Evolutionary conservation across 2,797 vertebrate genomes (phyloP).

Genomic region (Sebastes hopkinsi): DNA sequence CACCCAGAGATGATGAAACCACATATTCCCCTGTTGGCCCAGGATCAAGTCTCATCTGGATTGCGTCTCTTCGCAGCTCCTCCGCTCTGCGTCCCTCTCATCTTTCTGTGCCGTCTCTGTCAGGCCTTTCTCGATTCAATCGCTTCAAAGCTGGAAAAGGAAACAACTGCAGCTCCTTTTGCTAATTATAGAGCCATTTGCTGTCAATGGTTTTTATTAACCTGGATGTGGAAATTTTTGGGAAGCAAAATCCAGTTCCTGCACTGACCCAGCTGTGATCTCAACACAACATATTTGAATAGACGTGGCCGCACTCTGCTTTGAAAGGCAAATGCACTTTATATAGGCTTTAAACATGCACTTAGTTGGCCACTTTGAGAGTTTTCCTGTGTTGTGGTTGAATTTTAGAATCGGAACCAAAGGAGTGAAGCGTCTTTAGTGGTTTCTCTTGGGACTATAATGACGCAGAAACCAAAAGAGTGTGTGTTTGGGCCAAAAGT

Average conservation of each 20-base stretch:
- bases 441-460: slow-evolving; percentile 18
- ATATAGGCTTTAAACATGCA: slow-evolving; percentile 51
- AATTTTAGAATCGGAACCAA: slow-evolving; percentile 39
- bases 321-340: slow-evolving; percentile 67
- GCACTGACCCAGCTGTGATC: slow-evolving; percentile 26
- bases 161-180: slow-evolving; percentile 32
- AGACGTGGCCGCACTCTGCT: slow-evolving; percentile 29
- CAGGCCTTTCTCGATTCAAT: slow-evolving; percentile 37
- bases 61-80: slow-evolving; percentile 40
- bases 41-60: slow-evolving; percentile 67
- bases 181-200: slow-evolving; percentile 63
- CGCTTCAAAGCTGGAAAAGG: slow-evolving; percentile 48
- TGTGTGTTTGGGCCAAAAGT: slow-evolving; percentile 24
- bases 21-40: slow-evolving; percentile 64
- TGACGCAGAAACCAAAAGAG: slow-evolving; percentile 27
- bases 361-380: slow-evolving; percentile 33
- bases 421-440: slow-evolving; percentile 22
- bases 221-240: slow-evolving; percentile 29
- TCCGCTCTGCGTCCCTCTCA: slow-evolving; percentile 47
- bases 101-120: slow-evolving; percentile 47
- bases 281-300: slow-evolving; percentile 53
- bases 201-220: slow-evolving; percentile 51
- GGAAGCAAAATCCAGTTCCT: slow-evolving; percentile 9
- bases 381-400: slow-evolving; percentile 13
- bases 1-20: slow-evolving; percentile 61